Evolutionary conservation across 2,888 invertebrate species (phyloP).

Genomic region (Aspidapion aeneum): DNA sequence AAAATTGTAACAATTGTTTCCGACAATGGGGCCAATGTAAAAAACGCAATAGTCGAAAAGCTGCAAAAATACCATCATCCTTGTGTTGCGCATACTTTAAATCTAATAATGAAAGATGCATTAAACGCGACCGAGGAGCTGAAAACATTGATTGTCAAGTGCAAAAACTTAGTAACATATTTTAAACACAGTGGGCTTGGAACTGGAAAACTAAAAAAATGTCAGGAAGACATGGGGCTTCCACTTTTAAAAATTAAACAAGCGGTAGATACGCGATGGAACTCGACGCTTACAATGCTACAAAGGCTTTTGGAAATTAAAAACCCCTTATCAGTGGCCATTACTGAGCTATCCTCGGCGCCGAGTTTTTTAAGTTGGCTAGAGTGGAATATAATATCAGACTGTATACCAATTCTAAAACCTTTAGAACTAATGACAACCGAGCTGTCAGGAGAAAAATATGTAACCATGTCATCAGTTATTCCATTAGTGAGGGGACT

Average conservation of each 20-base stretch:
- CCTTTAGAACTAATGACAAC: too few relatives aligned
- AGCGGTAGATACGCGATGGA: conserved; percentile 16
- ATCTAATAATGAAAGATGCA: conserved; percentile 22
- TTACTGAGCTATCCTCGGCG: conserved; percentile 20
- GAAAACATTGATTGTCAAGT: conserved; percentile 18
- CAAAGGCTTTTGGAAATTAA: conserved; percentile 27
- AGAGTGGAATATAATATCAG: conserved; percentile 30
- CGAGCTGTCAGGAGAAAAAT: too few relatives aligned
- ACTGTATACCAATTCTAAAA: too few relatives aligned
- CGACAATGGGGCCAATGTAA: conserved; percentile 28
- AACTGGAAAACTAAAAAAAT: conserved; percentile 16
- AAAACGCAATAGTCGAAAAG: conserved; percentile 26
- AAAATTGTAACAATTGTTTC: conserved; percentile 31
- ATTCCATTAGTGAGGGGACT: too few relatives aligned
- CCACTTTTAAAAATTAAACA: conserved; percentile 15
- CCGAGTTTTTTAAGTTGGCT: conserved; percentile 23
- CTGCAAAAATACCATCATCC: conserved; percentile 27
- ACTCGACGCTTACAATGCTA: conserved; percentile 27
- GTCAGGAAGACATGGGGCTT: conserved; percentile 15
- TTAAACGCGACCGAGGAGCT: conserved; percentile 10
- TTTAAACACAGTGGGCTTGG: conserved; percentile 22
- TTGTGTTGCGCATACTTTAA: conserved; percentile 31
- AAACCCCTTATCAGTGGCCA: conserved; percentile 22
- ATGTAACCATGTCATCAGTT: too few relatives aligned
- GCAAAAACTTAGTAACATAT: conserved; percentile 17